phyloP scores from a whole-genome alignment of 1,140 invertebrate species.

The Argopecten irradians region DNA sequence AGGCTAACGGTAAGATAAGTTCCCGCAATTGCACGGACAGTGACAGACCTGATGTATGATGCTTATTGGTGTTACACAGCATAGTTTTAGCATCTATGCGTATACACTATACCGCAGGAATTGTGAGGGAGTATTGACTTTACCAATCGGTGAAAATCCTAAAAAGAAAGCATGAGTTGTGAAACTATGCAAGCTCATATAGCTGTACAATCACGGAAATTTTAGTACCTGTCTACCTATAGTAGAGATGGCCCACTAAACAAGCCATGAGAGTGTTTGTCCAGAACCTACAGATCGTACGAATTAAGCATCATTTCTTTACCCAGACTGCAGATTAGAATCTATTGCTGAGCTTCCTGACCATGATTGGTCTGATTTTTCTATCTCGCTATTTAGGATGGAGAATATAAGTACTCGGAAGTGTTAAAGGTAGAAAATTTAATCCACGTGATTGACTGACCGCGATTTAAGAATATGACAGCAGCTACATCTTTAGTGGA shows the following conservation, averaged over 20 bases:
- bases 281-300: background rate
- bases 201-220: too few relatives aligned
- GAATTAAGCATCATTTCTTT: background rate
- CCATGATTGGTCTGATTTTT: background rate
- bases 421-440: background rate
- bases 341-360: too few relatives aligned
- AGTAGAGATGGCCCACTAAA: background rate
- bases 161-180: constrained; percentile 30
- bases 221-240: too few relatives aligned
- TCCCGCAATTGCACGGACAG: constrained; percentile 35
- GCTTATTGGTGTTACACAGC: constrained; percentile 32
- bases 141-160: constrained; percentile 32
- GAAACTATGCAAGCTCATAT: background rate
- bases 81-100: too few relatives aligned
- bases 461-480: constrained; percentile 26
- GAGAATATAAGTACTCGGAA: constrained; percentile 25
- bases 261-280: background rate
- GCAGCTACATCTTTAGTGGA: background rate
- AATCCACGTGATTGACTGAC: constrained; percentile 17
- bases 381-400: background rate
- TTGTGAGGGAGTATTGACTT: constrained; percentile 39
- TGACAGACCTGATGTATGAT: constrained; percentile 34
- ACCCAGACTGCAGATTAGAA: too few relatives aligned
- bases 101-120: too few relatives aligned
- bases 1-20: constrained; percentile 38